Base-by-base conservation (phyloP, 1,140 invertebrate genomes). In the Zophobas morio region DNA sequence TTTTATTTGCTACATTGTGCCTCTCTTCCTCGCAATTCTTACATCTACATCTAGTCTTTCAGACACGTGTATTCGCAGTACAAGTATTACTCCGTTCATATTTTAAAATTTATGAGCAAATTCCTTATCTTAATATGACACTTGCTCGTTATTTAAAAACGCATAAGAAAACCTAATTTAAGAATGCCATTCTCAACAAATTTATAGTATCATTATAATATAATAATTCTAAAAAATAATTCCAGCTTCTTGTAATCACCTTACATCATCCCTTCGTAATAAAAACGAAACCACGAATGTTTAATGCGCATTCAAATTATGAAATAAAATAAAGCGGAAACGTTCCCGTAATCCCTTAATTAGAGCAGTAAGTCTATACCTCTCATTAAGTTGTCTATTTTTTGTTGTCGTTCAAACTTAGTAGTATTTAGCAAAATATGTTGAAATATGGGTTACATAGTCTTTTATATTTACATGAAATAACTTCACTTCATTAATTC, bases 201-300 rank as follows among this genome's bases (percentile, higher is more conserved):
- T 51, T 51, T 51, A 51, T 51, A 20, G 4, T 51, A 51, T 51
- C 49, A 20, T 51, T 51, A 51, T 51, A 51, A 51, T 20, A 20
- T 20, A 20, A 20, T 20, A 20, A 20, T 20, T 20, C 20, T 51
- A 6, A 51, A 51, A 51, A 51, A 51, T 51, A 51, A 51, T 51
- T 51, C 49, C 49, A 51, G 49, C n/a, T 51, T 20, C 2, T 20
- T 2, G 49, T 51, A 51, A 51, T 51, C 49, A 2, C 20, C 20
- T 20, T 20, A 20, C 20, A 20, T 20, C 20, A 20, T 20, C 20
- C 20, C 20, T 20, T 46, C 6, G 2, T 20, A 51, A 51, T 51
- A 51, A 51, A 51, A n/a, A 2, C 2, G 6, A 51, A 51, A 51
- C 42, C 42, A 46, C 8, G 42, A 46, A 46, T 3, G 49, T 51